Percentiles rank a stretch among this genome's conserved stretches.
Conservation (phyloP, 2,888 invertebrate genomes). For the Myathropa florea region DNA sequence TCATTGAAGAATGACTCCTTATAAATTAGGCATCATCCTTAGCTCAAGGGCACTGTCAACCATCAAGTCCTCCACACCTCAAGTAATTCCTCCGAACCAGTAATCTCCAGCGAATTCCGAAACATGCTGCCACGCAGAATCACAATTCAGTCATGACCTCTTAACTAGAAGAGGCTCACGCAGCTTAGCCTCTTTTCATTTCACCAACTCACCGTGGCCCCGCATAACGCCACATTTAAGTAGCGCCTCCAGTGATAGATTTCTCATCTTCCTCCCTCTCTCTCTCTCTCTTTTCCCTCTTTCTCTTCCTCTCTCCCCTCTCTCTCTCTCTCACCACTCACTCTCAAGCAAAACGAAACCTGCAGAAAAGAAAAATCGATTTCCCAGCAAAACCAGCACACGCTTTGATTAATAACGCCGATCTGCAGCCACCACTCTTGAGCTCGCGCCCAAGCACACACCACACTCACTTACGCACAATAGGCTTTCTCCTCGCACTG, state of each 20-base stretch:
- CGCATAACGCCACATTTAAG: slow-evolving; percentile 10
- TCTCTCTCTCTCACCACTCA: not conserved
- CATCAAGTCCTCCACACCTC: too few species aligned
- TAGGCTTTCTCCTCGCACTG: slow-evolving; percentile 62
- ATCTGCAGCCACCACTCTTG: slow-evolving; percentile 27
- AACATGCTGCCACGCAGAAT: too few species aligned
- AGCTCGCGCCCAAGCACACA: not conserved
- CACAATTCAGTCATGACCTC: slow-evolving; percentile 43
- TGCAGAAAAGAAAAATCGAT: slow-evolving; percentile 41
- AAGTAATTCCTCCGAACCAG: too few species aligned
- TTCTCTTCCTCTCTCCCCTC: not conserved
- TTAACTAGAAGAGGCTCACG: slow-evolving; percentile 54
- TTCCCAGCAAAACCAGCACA: slow-evolving; percentile 32
- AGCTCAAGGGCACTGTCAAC: too few species aligned
- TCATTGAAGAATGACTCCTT: too few species aligned
- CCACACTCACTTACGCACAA: slow-evolving; percentile 65
- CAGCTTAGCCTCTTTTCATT: slow-evolving; percentile 27
- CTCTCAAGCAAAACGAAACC: not conserved
- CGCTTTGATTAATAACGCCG: slow-evolving; percentile 63
- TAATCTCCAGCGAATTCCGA: too few species aligned
- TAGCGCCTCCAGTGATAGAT: slow-evolving; percentile 57
- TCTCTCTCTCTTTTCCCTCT: not conserved
- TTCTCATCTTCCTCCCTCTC: slow-evolving; percentile 36
- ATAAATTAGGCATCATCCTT: too few species aligned
- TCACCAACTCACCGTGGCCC: not conserved